Evolutionary conservation across 2,888 invertebrate genomes (phyloP), one percentile per base, ranked within the genome.

Genomic region (Dryomyza anilis): DNA sequence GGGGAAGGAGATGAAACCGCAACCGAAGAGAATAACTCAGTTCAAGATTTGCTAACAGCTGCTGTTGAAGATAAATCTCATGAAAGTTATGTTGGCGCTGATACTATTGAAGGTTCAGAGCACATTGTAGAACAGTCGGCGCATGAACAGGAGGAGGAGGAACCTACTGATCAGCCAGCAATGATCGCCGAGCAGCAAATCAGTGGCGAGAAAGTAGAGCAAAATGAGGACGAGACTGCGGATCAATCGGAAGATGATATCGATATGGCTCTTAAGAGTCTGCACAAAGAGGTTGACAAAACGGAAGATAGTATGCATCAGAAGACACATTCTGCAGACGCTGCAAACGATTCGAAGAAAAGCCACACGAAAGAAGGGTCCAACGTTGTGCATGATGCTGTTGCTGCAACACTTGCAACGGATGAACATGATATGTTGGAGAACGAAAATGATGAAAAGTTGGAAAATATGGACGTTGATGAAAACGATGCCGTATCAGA

Each of bases 251-350:
- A 76, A 63, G 80, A 81, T 67, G 75, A 77, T 48, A 78, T 78
- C 66, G 79, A 80, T 53, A 65, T 74, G 50, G 78, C 80, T 6
- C 67, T 79, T 12, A 69, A 80, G 62, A 76, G 73, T 43, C 64
- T 80, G 39, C 79, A 79, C 29, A 78, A 76, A 55, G 76, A 74
- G 29, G 69, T 66, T 27, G 50, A 19, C 2, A 30, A 19, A 21
- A 10, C 19, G 33, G 23, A 5, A 30, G n/a, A 14, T 39, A n/a
- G n/a, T n/a, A n/a, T n/a, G n/a, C n/a, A n/a, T n/a, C n/a, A n/a
- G n/a, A n/a, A n/a, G n/a, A n/a, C n/a, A n/a, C n/a, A n/a, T n/a
- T n/a, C n/a, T n/a, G 39, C 2, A 43, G 43, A 43, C 25, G 43
- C 4, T 43, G 16, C n/a, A 19, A 16, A n/a, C 30, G 50, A 50